Evolutionary conservation across 2,888 invertebrate species (phyloP).

Genomic region (Perizoma flavofasciatum): DNA sequence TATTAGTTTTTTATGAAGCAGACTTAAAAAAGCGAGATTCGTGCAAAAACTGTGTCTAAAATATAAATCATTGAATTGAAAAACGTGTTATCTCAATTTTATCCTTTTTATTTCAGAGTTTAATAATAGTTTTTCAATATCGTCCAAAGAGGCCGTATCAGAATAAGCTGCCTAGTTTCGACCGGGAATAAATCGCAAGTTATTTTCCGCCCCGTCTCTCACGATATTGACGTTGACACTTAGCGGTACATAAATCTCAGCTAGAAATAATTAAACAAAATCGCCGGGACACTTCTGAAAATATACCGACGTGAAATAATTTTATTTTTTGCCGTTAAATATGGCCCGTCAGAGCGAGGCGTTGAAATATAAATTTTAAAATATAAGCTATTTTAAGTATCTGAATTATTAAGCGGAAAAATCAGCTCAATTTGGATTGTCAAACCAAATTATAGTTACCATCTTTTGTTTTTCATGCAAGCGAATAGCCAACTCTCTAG

Average conservation of each 20-base stretch:
- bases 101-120: too few species aligned
- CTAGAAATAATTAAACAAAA: conserved; percentile 68
- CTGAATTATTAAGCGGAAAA: too few species aligned
- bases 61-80: too few species aligned
- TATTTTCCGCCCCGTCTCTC: conserved; percentile 72
- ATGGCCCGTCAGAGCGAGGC: not conserved
- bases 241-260: conserved; percentile 69
- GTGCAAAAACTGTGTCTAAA: too few species aligned
- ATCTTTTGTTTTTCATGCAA: too few species aligned
- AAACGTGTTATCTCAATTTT: too few species aligned
- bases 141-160: conserved; percentile 19
- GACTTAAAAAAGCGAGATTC: too few species aligned
- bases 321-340: conserved; percentile 4
- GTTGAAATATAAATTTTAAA: conserved; percentile 3
- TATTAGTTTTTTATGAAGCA: too few species aligned
- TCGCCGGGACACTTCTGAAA: conserved; percentile 51
- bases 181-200: conserved; percentile 68
- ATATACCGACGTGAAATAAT: conserved; percentile 29
- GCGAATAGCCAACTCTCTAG: too few species aligned
- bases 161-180: conserved; percentile 48
- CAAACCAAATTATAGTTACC: too few species aligned
- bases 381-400: too few species aligned
- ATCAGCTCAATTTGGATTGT: too few species aligned
- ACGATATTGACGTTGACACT: conserved; percentile 75
- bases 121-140: conserved; percentile 7